phyloP scores from a whole-genome alignment of 2,888 invertebrate species.

The Himalopsyche kuldschensis region DNA sequence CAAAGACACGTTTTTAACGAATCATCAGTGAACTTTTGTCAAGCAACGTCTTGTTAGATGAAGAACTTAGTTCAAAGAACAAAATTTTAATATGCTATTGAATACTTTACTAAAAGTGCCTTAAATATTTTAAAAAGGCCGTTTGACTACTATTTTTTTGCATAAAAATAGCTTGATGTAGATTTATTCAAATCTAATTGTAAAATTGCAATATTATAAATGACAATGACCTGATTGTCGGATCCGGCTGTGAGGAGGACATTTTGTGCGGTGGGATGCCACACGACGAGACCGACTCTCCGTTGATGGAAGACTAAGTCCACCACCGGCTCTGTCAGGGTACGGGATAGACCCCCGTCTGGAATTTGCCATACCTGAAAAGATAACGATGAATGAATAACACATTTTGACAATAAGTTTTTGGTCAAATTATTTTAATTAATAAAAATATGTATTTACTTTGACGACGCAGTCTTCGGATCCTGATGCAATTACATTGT shows the following conservation, averaged over 20 bases:
- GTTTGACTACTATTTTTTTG: too few relatives aligned
- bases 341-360: slow-evolving; percentile 84
- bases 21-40: too few relatives aligned
- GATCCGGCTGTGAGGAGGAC: slow-evolving; percentile 92
- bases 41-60: too few relatives aligned
- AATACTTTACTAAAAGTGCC: too few relatives aligned
- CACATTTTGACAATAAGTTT: not conserved
- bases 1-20: too few relatives aligned
- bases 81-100: too few relatives aligned
- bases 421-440: too few relatives aligned
- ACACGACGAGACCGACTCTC: slow-evolving; percentile 88
- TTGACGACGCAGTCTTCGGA: slow-evolving; percentile 97
- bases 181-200: too few relatives aligned
- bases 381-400: not conserved
- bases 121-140: too few relatives aligned
- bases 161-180: too few relatives aligned
- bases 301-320: slow-evolving; percentile 92
- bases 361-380: slow-evolving; percentile 89
- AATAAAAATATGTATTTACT: slow-evolving; percentile 48
- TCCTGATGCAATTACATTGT: slow-evolving; percentile 95
- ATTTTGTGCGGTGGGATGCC: slow-evolving; percentile 97
- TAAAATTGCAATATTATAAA: too few relatives aligned
- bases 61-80: too few relatives aligned
- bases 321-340: slow-evolving; percentile 89
- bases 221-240: slow-evolving; percentile 73